Conservation (phyloP, 2,797 vertebrate genomes). For the Carcharodon carcharias region DNA sequence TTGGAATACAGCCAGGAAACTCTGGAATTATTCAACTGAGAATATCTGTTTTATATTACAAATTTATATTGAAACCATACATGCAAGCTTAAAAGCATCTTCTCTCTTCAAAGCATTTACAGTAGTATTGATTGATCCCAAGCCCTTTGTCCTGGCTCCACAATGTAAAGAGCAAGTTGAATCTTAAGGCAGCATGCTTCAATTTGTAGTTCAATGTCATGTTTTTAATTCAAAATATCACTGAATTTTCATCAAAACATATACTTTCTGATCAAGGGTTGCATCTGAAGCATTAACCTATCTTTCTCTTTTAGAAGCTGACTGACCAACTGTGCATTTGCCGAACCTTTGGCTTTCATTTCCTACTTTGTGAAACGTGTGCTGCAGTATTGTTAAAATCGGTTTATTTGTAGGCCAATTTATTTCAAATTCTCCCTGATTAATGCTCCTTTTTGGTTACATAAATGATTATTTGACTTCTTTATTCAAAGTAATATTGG, state of each 20-base stretch:
- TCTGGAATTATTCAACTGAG: slow-evolving; percentile 56
- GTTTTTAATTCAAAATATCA: not conserved
- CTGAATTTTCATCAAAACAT: not conserved
- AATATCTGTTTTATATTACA: slow-evolving; percentile 64
- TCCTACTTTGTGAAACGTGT: not conserved
- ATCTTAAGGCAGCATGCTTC: slow-evolving; percentile 12
- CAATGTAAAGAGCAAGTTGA: not conserved
- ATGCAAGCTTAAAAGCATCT: slow-evolving; percentile 61
- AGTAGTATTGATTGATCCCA: slow-evolving; percentile 55
- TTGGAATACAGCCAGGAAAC: slow-evolving; percentile 59
- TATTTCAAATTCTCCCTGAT: not conserved
- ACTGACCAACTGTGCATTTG: not conserved
- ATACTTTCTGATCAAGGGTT: not conserved
- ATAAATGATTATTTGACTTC: not conserved
- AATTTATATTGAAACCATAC: slow-evolving; percentile 56
- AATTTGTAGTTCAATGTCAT: slow-evolving; percentile 20
- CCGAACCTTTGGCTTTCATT: not conserved
- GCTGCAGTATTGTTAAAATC: not conserved
- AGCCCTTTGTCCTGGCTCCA: slow-evolving; percentile 56
- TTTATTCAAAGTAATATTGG: not conserved
- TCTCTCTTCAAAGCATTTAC: slow-evolving; percentile 52
- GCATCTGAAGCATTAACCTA: not conserved
- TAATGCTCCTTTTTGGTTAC: not conserved
- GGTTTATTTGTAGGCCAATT: not conserved
- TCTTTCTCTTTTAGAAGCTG: not conserved